Evolutionary conservation across 2,113 vertebrate genomes (phyloP), one percentile per base, ranked within the genome.

Genomic region (Apodemus sylvaticus): DNA sequence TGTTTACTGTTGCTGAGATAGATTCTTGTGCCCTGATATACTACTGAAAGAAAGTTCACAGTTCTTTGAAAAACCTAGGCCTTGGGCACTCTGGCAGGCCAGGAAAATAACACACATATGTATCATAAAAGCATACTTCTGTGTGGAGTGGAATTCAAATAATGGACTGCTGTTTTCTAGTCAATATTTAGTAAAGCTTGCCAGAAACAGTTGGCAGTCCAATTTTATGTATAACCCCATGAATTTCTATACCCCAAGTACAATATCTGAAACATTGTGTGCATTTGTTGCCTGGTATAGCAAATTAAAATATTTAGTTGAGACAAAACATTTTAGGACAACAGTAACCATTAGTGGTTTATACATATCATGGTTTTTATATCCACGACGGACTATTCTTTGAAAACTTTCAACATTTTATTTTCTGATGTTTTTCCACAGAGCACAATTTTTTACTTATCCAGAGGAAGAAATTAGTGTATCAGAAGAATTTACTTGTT

Each of bases 21-120:
- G 36, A 89, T 68, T 91, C 48, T 58, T 93, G 76, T 78, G 39
- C 26, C 66, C 76, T 92, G 53, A 89, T 92, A 74, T 0, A 48
- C 58, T 48, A 31, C 64, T 86, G 66, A 96, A 88, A 95, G 83
- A 91, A 91, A 92, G 90, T 94, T 92, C 95, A 94, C 16, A 93
- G 53, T 91, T 42, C 89, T 97, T 97, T 97, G 95, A 97, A 98
- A 96, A 96, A 29, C 48, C 45, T 89, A 68, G 81, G 71, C 93
- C 90, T 86, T 92, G 77, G 66, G 96, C 95, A 89, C 82, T 42
- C 90, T 89, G 81, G 77, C 73, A 96, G 92, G 86, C 77, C 74
- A 96, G 73, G 73, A 66, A 95, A 96, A 83, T 71, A 97, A 90
- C n/a, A 79, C 14, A 76, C 16, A 74, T 77, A 86, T 89, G 17